Percentiles rank a stretch among this genome's conserved stretches.
These are phyloP conservation scores for Pollenia amentaria DNA, from an alignment of 2,888 invertebrate genomes.

Conservation along the genomic window DNA sequence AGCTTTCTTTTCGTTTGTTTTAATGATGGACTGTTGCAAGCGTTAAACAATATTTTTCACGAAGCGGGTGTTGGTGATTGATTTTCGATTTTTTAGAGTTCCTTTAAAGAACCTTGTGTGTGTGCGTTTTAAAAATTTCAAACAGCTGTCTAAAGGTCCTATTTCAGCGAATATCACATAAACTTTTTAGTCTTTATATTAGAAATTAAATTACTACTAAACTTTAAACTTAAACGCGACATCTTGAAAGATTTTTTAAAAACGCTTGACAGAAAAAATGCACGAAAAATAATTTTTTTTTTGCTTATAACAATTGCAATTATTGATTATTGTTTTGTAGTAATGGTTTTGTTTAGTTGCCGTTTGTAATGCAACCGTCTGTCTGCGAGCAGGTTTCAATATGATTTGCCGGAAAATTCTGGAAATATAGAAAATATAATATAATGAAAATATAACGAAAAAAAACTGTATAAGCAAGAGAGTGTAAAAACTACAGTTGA, in stretches of 20 bases:
- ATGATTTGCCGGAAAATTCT: conserved; percentile 77
- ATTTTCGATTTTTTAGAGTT: conserved; percentile 25
- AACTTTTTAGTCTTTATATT: conserved; percentile 82
- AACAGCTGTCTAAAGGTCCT: conserved; percentile 47
- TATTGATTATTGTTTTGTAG: conserved; percentile 56
- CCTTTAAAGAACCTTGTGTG: conserved; percentile 40
- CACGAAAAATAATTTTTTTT: conserved; percentile 30
- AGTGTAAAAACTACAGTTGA: conserved; percentile 18
- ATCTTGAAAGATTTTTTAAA: conserved; percentile 76
- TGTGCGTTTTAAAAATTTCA: conserved; percentile 32
- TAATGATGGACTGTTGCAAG: background rate
- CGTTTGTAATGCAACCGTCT: conserved; percentile 61
- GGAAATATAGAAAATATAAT: conserved; percentile 75
- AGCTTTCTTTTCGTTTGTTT: conserved; percentile 2
- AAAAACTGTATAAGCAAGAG: conserved; percentile 39
- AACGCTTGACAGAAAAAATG: conserved; percentile 57
- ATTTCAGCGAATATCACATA: conserved; percentile 79
- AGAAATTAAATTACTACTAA: conserved; percentile 76
- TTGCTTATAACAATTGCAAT: conserved; percentile 14
- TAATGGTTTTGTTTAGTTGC: conserved; percentile 42
- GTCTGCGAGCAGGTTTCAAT: conserved; percentile 73
- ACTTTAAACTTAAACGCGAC: conserved; percentile 79
- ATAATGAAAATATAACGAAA: conserved; percentile 67
- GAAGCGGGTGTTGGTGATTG: conserved; percentile 4
- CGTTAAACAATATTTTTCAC: conserved; percentile 2